A percentile compares a stretch with the other conserved stretches of the same genome.
phyloP scores from a whole-genome alignment of 1,140 invertebrate genomes.

The Olivierus martensii region DNA sequence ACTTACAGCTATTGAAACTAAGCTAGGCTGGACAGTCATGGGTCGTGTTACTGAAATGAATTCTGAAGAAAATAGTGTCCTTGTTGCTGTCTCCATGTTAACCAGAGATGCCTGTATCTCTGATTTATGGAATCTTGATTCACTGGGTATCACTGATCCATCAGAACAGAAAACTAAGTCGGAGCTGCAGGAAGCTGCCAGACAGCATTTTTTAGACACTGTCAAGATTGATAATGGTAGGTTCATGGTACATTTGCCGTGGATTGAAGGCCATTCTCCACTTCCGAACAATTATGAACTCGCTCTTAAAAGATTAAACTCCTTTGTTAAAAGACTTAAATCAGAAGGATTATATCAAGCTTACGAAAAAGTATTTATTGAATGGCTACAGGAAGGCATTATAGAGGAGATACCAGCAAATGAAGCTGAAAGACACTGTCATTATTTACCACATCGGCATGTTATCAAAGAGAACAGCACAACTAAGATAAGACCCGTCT shows the following conservation, averaged over 20 bases:
- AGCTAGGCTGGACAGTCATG: constrained; percentile 3
- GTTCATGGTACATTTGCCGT: constrained; percentile 25
- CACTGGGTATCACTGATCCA: constrained; percentile 28
- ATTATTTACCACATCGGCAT: constrained; percentile 25
- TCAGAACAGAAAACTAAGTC: constrained; percentile 20
- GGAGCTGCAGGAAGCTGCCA: constrained; percentile 14
- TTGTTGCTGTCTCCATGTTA: constrained; percentile 18
- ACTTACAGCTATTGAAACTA: constrained; percentile 2
- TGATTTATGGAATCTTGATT: constrained; percentile 30
- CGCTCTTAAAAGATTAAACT: constrained; percentile 17
- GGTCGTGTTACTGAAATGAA: neutral
- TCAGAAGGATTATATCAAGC: constrained; percentile 18
- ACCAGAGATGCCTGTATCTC: constrained; percentile 12
- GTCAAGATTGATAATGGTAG: constrained; percentile 20
- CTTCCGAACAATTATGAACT: constrained; percentile 21
- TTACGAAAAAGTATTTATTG: constrained; percentile 24
- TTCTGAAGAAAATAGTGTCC: neutral
- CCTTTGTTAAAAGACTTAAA: constrained; percentile 19
- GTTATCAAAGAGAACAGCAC: constrained; percentile 14
- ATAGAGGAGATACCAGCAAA: constrained; percentile 23
- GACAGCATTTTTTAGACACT: constrained; percentile 23
- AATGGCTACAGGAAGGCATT: constrained; percentile 24
- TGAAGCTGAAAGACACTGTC: constrained; percentile 12
- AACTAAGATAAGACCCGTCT: constrained; percentile 11
- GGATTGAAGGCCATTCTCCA: constrained; percentile 20